phyloP scores from a whole-genome alignment of 2,113 vertebrate species.

The Megaceryle torquata region DNA sequence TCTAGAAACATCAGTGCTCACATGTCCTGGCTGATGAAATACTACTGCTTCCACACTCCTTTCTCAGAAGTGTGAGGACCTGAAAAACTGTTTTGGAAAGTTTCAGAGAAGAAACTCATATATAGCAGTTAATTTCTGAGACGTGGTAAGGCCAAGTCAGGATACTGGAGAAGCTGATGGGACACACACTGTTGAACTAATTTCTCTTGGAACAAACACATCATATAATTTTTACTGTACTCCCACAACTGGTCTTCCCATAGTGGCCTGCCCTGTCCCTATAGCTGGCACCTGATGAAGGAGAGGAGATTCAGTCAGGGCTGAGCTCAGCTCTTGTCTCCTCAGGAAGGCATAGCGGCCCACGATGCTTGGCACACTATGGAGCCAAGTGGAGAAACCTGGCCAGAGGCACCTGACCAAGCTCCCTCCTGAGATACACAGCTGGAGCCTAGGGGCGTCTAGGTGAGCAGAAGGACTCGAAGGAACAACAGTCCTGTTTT shows the following conservation, averaged over 20 bases:
- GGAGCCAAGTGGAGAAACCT: not conserved
- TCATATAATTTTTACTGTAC: not conserved
- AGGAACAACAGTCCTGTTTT: not conserved
- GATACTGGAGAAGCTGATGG: not conserved
- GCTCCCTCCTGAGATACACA: not conserved
- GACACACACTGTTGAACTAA: not conserved
- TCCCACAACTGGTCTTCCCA: not conserved
- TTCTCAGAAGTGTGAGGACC: not conserved
- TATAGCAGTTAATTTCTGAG: not conserved
- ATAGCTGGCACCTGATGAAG: not conserved
- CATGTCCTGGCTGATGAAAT: not conserved
- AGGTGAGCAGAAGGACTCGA: no score
- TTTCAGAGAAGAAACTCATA: not conserved
- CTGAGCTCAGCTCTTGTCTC: not conserved
- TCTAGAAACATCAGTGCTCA: not conserved
- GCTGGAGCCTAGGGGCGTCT: no score
- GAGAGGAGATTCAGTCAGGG: fast-evolving
- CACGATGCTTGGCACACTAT: fast-evolving
- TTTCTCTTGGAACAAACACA: not conserved
- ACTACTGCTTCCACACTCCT: not conserved
- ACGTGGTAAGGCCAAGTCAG: not conserved
- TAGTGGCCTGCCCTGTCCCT: fast-evolving
- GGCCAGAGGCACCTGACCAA: not conserved
- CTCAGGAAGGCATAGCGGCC: fast-evolving
- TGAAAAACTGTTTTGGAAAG: not conserved